Percentiles rank a stretch among this genome's conserved stretches.
phyloP scores from a whole-genome alignment of 2,797 vertebrate species.

The Geotrypetes seraphini region DNA sequence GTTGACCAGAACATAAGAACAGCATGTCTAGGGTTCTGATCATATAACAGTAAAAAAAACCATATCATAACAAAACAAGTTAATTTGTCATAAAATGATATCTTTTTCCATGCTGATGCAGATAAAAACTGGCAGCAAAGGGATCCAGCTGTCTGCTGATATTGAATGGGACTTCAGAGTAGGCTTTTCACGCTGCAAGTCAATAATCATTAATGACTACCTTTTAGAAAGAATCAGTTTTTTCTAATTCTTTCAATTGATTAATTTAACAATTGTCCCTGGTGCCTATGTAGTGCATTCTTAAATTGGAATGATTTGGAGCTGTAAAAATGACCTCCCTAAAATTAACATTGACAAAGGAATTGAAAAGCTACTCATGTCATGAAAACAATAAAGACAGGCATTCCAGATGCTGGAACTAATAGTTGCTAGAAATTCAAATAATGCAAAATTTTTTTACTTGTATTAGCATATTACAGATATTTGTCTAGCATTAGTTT shows the following conservation, averaged over 20 bases:
- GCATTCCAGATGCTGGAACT: conserved; percentile 25
- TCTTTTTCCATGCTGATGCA: conserved; percentile 11
- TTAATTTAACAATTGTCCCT: conserved; percentile 12
- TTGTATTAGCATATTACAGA: too few relatives aligned
- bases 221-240: conserved; percentile 12
- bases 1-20: conserved; percentile 11
- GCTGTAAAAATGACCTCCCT: conserved; percentile 8
- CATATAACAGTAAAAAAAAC: conserved; percentile 1
- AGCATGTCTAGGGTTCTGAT: background rate
- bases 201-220: conserved; percentile 6
- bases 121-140: background rate
- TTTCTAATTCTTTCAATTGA: conserved; percentile 13
- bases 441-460: too few relatives aligned
- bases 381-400: conserved; percentile 25
- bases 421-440: conserved; percentile 8
- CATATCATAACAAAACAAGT: too few relatives aligned
- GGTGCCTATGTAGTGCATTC: conserved; percentile 20
- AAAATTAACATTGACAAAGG: conserved; percentile 22
- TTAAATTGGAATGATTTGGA: conserved; percentile 29
- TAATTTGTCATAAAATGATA: too few relatives aligned
- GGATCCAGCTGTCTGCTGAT: background rate
- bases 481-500: too few relatives aligned
- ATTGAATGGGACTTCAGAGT: conserved; percentile 24
- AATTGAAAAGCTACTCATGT: conserved; percentile 22
- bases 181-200: conserved; percentile 21